A percentile compares a stretch with the other conserved stretches of the same genome.
Evolutionary conservation across 1,140 invertebrate species (phyloP).

Genomic region (Theocolax elegans): DNA sequence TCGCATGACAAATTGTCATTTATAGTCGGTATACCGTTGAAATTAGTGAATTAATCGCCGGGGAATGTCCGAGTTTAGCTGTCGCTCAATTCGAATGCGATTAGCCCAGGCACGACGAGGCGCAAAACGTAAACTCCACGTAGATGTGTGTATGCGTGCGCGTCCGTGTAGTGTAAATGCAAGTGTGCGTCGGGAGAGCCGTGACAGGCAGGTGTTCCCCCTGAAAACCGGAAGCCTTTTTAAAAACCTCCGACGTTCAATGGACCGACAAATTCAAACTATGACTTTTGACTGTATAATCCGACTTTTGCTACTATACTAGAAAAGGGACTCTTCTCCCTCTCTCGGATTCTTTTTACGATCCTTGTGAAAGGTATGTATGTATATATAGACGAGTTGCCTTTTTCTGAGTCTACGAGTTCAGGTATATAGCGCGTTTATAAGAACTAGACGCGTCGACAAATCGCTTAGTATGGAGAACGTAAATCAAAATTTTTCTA

Average conservation of each 20-base stretch:
- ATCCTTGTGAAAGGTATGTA: neutral
- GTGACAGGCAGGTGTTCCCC: constrained; percentile 61
- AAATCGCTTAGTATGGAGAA: constrained; percentile 43
- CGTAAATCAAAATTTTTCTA: constrained; percentile 44
- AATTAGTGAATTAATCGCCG: constrained; percentile 27
- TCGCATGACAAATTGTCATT: constrained; percentile 14
- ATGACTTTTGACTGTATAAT: constrained; percentile 68
- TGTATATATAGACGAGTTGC: neutral
- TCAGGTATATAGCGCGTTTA: constrained; percentile 16
- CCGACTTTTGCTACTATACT: constrained; percentile 50
- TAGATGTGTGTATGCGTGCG: constrained; percentile 20
- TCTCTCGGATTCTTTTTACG: neutral
- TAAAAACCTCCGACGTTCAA: too few relatives aligned
- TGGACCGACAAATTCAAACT: constrained; percentile 66
- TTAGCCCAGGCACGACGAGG: too few relatives aligned
- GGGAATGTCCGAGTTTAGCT: constrained; percentile 14
- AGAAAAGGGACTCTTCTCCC: constrained; percentile 27
- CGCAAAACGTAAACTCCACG: constrained; percentile 25
- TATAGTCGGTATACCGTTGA: neutral
- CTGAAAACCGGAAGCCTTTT: constrained; percentile 66
- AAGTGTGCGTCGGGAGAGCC: neutral
- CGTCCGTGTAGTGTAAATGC: neutral
- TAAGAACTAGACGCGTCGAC: constrained; percentile 28
- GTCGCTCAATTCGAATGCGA: constrained; percentile 38
- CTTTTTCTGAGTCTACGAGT: neutral